Evolutionary conservation across 1,140 invertebrate species (phyloP), one percentile per base, ranked within the genome.

Genomic region (Propsilocerus akamusi): DNA sequence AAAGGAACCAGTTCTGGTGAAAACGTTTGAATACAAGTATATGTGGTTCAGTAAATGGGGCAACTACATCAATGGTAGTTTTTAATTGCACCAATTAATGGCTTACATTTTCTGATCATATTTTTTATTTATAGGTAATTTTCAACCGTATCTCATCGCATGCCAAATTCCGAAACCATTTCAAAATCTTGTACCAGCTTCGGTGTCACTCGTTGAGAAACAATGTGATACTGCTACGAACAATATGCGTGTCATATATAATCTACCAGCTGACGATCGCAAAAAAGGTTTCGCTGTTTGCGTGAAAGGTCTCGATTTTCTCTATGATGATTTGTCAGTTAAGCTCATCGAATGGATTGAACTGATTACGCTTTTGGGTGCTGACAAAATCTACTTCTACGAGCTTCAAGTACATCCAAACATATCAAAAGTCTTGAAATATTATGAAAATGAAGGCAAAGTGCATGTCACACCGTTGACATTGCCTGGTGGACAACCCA

Each of bases 271-370:
- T 48, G 70, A 72, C 53, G 67, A 72, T 25, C 71, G 72, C 30
- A 81, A 86, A 56, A 80, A 85, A 57, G 78, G 81, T 1, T 93
- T 96, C 62, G 91, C 89, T 1, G 90, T 96, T 1, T 97, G 93
- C 61, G 91, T 96, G 14, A 97, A 96, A 70, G 93, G 74, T 0
- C 65, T 97, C 11, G 90, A 95, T 62, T 95, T 95, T 56, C 71
- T 91, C 0, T 82, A 92, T 61, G 86, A 93, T 58, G 92, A 96
- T 64, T 63, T 94, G 0, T 91, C 86, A 0, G 85, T 92, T 0
- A 69, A 87, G 11, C 67, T 96, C 5, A 78, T 95, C n/a, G 92
- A 97, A 65, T 97, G 93, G 93, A 83, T 97, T 52, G 90, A 95
- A 65, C 68, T 93, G 30, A 69, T 96, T 1, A 74, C 76, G 22